Percentiles rank a stretch among this genome's conserved stretches.
phyloP scores from a whole-genome alignment of 2,888 invertebrate species.

The Bugula neritina region DNA sequence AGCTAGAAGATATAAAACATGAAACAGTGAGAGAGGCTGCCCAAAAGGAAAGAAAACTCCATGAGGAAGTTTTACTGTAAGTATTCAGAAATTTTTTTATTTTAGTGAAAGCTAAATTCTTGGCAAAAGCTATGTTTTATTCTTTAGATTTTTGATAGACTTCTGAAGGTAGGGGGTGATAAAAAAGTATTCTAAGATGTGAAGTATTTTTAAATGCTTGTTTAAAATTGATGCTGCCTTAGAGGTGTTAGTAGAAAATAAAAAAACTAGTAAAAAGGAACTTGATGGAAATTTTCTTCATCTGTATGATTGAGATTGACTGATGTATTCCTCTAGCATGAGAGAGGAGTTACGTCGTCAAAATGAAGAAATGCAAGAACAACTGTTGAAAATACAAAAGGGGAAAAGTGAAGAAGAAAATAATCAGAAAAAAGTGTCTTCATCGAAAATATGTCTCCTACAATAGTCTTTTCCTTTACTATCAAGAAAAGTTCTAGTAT shows the following conservation, averaged over 20 bases:
- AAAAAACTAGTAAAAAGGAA: no score
- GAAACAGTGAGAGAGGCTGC: neutral
- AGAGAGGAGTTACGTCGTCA: conserved; percentile 11
- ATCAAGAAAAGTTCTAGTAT: neutral
- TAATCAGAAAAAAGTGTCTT: neutral
- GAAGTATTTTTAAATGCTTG: no score
- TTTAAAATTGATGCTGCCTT: no score
- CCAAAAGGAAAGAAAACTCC: neutral
- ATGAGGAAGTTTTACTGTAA: neutral
- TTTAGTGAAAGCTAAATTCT: neutral
- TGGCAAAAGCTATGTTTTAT: neutral
- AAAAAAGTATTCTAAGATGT: no score
- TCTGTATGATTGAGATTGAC: no score
- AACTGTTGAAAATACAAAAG: neutral
- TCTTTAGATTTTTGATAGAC: no score
- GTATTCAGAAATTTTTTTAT: neutral
- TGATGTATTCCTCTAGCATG: no score
- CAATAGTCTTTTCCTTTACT: neutral
- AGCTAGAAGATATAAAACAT: neutral
- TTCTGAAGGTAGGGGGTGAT: no score
- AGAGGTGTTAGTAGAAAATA: no score
- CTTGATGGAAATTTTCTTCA: no score
- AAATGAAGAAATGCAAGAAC: conserved; percentile 13
- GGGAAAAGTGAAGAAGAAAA: neutral
- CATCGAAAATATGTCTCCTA: neutral